Percentiles rank a stretch among this genome's conserved stretches.
These are phyloP conservation scores for Himantopus leucocephalus DNA, from an alignment of 2,113 vertebrate genomes.

Conservation along the genomic window DNA sequence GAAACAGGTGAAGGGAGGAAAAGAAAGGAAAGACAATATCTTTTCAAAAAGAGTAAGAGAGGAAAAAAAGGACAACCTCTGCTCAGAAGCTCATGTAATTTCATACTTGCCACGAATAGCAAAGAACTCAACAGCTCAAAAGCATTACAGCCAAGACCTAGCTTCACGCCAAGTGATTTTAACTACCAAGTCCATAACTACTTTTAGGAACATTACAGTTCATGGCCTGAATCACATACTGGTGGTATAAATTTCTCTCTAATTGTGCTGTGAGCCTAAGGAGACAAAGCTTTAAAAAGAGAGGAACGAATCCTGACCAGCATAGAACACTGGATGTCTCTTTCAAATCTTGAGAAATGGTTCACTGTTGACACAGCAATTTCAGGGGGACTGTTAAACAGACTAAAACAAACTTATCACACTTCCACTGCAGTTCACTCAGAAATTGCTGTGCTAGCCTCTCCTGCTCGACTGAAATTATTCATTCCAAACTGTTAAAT, in stretches of 20 bases:
- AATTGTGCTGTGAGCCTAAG: neutral
- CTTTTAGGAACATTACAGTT: neutral
- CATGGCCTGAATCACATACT: neutral
- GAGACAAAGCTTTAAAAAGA: neutral
- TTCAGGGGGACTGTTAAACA: neutral
- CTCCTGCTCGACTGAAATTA: neutral
- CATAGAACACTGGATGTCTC: neutral
- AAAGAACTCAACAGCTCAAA: neutral
- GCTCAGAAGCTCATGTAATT: neutral
- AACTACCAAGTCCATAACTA: neutral
- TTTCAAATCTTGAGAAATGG: neutral
- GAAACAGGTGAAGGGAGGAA: neutral
- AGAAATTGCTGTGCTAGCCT: neutral
- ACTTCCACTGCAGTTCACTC: neutral
- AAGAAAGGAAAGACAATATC: accelerated
- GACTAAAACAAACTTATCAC: neutral
- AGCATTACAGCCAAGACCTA: neutral
- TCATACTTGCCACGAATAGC: neutral
- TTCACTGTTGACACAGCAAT: neutral
- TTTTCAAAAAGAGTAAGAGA: neutral
- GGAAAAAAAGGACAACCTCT: neutral
- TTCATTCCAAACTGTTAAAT: neutral
- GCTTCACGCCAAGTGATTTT: neutral
- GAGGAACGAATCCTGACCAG: neutral
- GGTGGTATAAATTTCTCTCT: neutral